Conservation (phyloP, 2,888 invertebrate genomes). For the Phytoseiulus persimilis region DNA sequence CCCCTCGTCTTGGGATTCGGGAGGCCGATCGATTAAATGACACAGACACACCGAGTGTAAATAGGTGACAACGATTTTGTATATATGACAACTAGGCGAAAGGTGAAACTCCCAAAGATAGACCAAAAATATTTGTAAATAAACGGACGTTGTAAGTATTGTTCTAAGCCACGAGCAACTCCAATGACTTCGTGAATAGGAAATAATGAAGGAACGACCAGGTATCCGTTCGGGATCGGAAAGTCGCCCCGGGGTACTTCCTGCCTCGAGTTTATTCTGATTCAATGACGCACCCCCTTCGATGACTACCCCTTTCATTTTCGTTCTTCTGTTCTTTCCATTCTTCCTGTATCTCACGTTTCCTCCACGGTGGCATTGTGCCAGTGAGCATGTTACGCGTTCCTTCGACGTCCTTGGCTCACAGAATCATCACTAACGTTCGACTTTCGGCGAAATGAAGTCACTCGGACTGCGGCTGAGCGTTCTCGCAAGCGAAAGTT, state of each 20-base stretch:
- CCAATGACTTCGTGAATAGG: background rate
- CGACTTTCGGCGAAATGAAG: background rate
- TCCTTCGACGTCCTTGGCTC: background rate
- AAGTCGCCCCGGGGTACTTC: too few species aligned
- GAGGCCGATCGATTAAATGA: background rate
- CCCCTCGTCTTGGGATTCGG: too few species aligned
- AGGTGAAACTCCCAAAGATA: background rate
- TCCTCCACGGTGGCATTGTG: background rate
- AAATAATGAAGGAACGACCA: too few species aligned
- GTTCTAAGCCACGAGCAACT: background rate
- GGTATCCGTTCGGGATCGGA: too few species aligned
- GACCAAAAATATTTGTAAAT: background rate
- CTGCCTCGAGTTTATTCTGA: too few species aligned
- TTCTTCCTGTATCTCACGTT: background rate
- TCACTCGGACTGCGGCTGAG: background rate
- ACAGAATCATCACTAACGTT: background rate
- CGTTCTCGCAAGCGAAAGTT: background rate
- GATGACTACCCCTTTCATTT: too few species aligned
- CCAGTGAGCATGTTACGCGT: background rate
- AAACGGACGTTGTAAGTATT: background rate
- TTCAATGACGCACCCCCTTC: too few species aligned
- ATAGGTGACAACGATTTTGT: background rate
- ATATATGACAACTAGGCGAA: background rate
- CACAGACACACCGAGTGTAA: background rate
- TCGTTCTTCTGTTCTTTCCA: background rate